phyloP scores from a whole-genome alignment of 37 sponge, comb jelly and placozoan species.

The Mnemiopsis leidyi region DNA sequence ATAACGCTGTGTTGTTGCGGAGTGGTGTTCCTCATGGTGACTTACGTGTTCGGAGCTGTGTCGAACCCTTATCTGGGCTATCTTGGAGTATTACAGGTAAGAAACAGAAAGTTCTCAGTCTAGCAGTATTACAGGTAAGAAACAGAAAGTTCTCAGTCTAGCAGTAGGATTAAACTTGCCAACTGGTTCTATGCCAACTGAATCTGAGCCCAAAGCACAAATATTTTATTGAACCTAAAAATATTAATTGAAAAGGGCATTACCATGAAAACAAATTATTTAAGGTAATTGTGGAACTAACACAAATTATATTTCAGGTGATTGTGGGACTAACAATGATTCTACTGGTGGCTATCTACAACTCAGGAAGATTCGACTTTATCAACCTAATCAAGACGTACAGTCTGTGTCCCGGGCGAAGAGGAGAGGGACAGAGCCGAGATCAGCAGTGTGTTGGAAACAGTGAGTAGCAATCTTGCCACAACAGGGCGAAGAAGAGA shows the following conservation, averaged over 20 bases:
- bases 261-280: no score
- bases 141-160: no score
- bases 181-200: no score
- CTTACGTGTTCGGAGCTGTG: slow-evolving; percentile 25
- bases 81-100: slow-evolving; percentile 1
- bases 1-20: slow-evolving; percentile 13
- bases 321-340: slow-evolving; percentile 22
- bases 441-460: neutral
- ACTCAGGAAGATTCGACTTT: neutral
- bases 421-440: no score
- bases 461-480: no score
- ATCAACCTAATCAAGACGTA: neutral
- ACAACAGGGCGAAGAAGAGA: neutral
- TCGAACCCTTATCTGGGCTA: neutral
- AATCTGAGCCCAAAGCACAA: no score
- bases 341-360: slow-evolving; percentile 14
- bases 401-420: slow-evolving; percentile 4
- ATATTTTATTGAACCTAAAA: no score
- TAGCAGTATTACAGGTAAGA: no score
- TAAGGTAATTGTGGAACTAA: neutral
- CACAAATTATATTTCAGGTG: neutral
- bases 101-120: no score
- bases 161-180: no score
- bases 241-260: no score
- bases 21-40: slow-evolving; percentile 48